Evolutionary conservation across 2,888 invertebrate species (phyloP).

Genomic region (Anticlea derivata): DNA sequence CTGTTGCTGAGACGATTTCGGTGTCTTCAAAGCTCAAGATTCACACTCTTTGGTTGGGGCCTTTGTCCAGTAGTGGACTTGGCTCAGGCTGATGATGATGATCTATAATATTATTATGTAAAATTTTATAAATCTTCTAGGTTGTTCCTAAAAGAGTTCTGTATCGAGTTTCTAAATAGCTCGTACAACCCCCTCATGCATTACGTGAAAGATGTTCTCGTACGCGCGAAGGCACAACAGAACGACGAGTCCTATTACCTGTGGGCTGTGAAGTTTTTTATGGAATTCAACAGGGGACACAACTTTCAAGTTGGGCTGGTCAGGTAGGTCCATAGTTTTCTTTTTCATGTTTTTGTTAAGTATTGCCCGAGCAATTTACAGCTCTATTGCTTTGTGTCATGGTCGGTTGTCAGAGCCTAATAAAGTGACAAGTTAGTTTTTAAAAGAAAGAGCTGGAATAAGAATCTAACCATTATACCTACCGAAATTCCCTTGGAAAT

Average conservation of each 20-base stretch:
- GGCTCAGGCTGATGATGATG: no score
- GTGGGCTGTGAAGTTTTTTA: constrained; percentile 97
- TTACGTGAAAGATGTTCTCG: constrained; percentile 90
- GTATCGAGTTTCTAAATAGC: constrained; percentile 95
- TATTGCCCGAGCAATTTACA: not conserved
- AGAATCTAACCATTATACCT: constrained; percentile 1
- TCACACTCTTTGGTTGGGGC: no score
- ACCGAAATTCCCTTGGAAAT: constrained; percentile 13
- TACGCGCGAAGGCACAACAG: constrained; percentile 87
- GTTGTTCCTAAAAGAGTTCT: constrained; percentile 96
- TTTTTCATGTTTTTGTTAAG: not conserved
- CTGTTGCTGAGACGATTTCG: no score
- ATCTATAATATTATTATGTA: no score
- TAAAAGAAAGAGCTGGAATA: not conserved
- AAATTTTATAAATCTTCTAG: constrained; percentile 76
- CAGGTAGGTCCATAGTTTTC: constrained; percentile 83
- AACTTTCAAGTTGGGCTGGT: constrained; percentile 94
- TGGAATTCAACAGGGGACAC: constrained; percentile 97
- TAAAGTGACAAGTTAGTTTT: no score
- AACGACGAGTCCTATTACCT: constrained; percentile 97
- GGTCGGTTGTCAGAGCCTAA: no score
- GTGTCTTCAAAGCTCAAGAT: no score
- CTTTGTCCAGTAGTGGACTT: no score
- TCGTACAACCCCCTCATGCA: constrained; percentile 97
- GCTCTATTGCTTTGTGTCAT: not conserved